Percentiles rank a stretch among this genome's conserved stretches.
Evolutionary conservation across 1,140 invertebrate genomes (phyloP).

Genomic region (Diprion similis): DNA sequence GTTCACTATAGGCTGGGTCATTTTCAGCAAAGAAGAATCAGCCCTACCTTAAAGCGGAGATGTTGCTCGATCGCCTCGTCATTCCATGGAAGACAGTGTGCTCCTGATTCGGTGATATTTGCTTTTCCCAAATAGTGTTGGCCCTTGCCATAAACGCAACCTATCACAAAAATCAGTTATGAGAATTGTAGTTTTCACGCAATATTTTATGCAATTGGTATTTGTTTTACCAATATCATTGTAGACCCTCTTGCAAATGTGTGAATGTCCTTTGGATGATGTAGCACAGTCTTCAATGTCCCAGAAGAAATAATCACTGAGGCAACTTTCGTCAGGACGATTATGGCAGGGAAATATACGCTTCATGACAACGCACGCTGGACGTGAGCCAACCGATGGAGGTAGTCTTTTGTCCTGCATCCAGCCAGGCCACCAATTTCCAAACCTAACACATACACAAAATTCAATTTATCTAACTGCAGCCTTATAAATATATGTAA

Average conservation of each 20-base stretch:
- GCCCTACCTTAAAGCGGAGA: slow-evolving; percentile 32
- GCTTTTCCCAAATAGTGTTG: slow-evolving; percentile 62
- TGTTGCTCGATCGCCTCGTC: slow-evolving; percentile 49
- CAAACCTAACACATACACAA: slow-evolving; percentile 35
- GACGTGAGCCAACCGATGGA: slow-evolving; percentile 39
- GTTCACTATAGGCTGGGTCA: too few relatives aligned
- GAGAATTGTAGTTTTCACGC: too few relatives aligned
- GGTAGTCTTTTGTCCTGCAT: slow-evolving; percentile 36
- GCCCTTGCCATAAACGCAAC: slow-evolving; percentile 62
- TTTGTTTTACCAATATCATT: slow-evolving; percentile 58
- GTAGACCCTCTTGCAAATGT: slow-evolving; percentile 62
- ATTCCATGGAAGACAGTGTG: slow-evolving; percentile 62
- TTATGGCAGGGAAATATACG: slow-evolving; percentile 57
- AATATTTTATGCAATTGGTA: neutral
- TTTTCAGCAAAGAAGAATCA: neutral
- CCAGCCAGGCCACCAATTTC: slow-evolving; percentile 61
- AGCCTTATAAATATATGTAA: neutral
- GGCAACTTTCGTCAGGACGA: slow-evolving; percentile 44
- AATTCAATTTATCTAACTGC: neutral
- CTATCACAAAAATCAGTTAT: slow-evolving; percentile 37
- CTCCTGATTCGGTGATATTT: slow-evolving; percentile 59
- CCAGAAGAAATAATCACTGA: slow-evolving; percentile 66
- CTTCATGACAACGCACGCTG: slow-evolving; percentile 57
- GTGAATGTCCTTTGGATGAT: slow-evolving; percentile 56
- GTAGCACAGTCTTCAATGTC: slow-evolving; percentile 59